Percentiles rank a stretch among this genome's conserved stretches.
Evolutionary conservation across 1,140 invertebrate species (phyloP).

Genomic region (Manduca sexta): DNA sequence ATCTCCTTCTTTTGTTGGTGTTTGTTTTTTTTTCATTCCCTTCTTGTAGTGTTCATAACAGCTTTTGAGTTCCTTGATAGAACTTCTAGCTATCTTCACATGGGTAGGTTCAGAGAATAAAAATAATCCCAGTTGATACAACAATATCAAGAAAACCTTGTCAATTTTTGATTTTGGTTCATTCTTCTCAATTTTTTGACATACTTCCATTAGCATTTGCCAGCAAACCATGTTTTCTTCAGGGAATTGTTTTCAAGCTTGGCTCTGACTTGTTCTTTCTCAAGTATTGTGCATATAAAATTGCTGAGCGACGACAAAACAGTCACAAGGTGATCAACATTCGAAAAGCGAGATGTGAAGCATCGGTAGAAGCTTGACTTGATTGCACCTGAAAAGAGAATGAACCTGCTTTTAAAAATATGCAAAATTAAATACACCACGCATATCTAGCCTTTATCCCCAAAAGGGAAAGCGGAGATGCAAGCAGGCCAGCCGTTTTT

Average conservation of each 20-base stretch:
- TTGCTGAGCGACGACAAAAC: slow-evolving; percentile 74
- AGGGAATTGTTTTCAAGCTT: slow-evolving; percentile 71
- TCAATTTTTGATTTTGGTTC: slow-evolving; percentile 60
- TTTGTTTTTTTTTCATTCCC: slow-evolving; percentile 53
- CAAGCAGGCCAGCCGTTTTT: too few species aligned
- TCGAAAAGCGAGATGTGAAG: slow-evolving; percentile 77
- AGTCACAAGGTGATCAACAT: slow-evolving; percentile 74
- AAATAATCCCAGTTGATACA: slow-evolving; percentile 82
- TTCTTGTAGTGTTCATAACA: slow-evolving; percentile 78
- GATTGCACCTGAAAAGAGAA: slow-evolving; percentile 69
- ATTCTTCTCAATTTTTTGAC: slow-evolving; percentile 60
- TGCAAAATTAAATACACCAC: too few species aligned
- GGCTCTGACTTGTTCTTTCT: slow-evolving; percentile 59
- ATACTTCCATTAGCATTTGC: slow-evolving; percentile 74
- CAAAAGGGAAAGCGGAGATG: too few species aligned
- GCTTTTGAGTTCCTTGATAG: slow-evolving; percentile 79
- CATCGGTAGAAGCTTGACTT: slow-evolving; percentile 76
- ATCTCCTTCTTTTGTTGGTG: slow-evolving; percentile 25
- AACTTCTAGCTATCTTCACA: slow-evolving; percentile 77
- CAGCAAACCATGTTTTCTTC: slow-evolving; percentile 74
- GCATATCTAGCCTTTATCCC: too few species aligned
- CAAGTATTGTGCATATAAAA: slow-evolving; percentile 70
- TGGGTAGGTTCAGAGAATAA: slow-evolving; percentile 77
- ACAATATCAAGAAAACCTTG: slow-evolving; percentile 78
- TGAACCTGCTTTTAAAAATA: background rate